A percentile compares a stretch with the other conserved stretches of the same genome.
Evolutionary conservation across 2,888 invertebrate genomes (phyloP).

Genomic region (Pediacus dermestoides): DNA sequence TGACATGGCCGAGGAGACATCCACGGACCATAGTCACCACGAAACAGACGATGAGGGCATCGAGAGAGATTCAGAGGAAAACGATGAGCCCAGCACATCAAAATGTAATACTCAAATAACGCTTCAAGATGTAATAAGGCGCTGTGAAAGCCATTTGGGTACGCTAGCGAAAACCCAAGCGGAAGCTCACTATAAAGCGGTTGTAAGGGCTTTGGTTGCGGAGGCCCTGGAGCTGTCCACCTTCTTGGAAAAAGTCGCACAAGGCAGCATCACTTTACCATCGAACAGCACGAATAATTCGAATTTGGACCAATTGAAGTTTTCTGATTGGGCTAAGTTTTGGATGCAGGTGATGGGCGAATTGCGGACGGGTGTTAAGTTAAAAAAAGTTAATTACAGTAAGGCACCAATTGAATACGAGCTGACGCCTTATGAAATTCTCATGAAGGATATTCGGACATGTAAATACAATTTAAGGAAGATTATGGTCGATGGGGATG

Average conservation of each 20-base stretch:
- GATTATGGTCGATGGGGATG: constrained; percentile 76
- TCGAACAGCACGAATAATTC: constrained; percentile 61
- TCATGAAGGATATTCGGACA: constrained; percentile 93
- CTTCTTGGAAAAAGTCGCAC: constrained; percentile 81
- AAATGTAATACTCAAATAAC: constrained; percentile 34
- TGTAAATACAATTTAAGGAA: constrained; percentile 87
- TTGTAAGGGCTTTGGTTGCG: constrained; percentile 86
- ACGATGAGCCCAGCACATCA: constrained; percentile 52
- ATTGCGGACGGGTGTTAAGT: constrained; percentile 83
- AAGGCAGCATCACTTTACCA: constrained; percentile 64
- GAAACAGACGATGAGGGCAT: constrained; percentile 87
- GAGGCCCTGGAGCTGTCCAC: constrained; percentile 87
- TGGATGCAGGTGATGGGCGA: constrained; percentile 95
- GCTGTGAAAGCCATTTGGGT: constrained; percentile 39
- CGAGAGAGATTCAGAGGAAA: constrained; percentile 79
- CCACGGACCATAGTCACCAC: constrained; percentile 38
- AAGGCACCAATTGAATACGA: constrained; percentile 85
- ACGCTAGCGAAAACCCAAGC: constrained; percentile 56
- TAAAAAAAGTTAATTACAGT: constrained; percentile 82
- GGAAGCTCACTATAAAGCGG: constrained; percentile 83
- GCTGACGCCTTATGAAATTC: constrained; percentile 92
- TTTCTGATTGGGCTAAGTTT: constrained; percentile 92
- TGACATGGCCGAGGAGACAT: constrained; percentile 62
- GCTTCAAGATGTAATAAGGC: constrained; percentile 33
- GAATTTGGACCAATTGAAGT: constrained; percentile 77